Conservation (phyloP, 2,113 vertebrate species). For the Podarcis muralis region DNA sequence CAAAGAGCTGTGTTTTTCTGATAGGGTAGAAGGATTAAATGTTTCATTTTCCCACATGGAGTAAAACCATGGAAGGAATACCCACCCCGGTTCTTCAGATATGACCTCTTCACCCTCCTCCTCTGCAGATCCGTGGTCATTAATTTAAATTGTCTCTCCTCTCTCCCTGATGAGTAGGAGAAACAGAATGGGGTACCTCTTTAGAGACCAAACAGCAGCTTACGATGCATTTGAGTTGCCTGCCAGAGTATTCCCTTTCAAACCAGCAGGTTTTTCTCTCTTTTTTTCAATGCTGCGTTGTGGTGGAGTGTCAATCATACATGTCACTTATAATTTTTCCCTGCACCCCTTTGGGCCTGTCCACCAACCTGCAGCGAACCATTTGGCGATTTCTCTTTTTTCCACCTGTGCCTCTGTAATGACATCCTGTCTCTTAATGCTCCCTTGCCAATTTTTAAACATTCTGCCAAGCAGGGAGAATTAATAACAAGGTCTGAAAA, state of each 20-base stretch:
- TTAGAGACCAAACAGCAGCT: slow-evolving; percentile 35
- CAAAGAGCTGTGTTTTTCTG: slow-evolving; percentile 67
- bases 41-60: slow-evolving; percentile 60
- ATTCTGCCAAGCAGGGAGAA: slow-evolving; percentile 60
- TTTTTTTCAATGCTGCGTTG: not conserved
- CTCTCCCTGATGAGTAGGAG: slow-evolving; percentile 53
- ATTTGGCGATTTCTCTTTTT: slow-evolving; percentile 33
- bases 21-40: not conserved
- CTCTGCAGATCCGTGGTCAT: slow-evolving; percentile 44
- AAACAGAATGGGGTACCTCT: slow-evolving; percentile 49
- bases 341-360: slow-evolving; percentile 12
- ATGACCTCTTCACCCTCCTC: slow-evolving; percentile 35
- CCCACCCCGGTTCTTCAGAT: slow-evolving; percentile 43
- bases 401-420: slow-evolving; percentile 52
- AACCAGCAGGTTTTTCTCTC: rapidly evolving
- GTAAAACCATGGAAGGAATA: slow-evolving; percentile 45
- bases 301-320: not conserved
- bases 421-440: slow-evolving; percentile 13
- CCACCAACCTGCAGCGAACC: slow-evolving; percentile 23
- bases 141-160: slow-evolving; percentile 53
- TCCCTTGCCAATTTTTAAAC: slow-evolving; percentile 64
- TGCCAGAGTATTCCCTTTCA: slow-evolving; percentile 9
- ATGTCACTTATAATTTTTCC: not conserved
- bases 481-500: slow-evolving; percentile 62
- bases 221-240: slow-evolving; percentile 36